phyloP scores from a whole-genome alignment of 2,888 invertebrate species.

The Polydrusus pterygomalis region DNA sequence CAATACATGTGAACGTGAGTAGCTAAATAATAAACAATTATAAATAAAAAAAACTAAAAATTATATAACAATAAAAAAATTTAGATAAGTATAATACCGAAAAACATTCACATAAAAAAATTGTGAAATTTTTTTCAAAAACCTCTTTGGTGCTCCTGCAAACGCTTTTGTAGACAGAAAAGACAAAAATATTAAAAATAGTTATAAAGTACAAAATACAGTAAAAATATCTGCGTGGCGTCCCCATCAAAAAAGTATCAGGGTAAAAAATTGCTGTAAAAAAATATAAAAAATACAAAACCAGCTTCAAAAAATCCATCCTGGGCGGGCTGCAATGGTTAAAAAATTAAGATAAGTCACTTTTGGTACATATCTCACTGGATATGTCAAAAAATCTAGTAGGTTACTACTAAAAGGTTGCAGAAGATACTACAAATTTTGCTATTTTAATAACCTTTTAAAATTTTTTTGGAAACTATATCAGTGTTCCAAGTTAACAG shows the following conservation, averaged over 20 bases:
- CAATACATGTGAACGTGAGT: constrained; percentile 85
- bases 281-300: constrained; percentile 63
- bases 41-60: constrained; percentile 56
- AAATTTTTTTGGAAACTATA: too few relatives aligned
- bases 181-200: constrained; percentile 64
- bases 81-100: constrained; percentile 62
- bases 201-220: constrained; percentile 46
- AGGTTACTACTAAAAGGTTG: constrained; percentile 17
- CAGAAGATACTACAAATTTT: constrained; percentile 25
- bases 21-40: constrained; percentile 71
- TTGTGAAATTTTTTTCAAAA: constrained; percentile 63
- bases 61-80: constrained; percentile 57
- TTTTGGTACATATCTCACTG: constrained; percentile 68
- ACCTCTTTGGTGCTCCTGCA: constrained; percentile 72
- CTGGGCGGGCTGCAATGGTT: constrained; percentile 72
- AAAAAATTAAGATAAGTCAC: constrained; percentile 69
- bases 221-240: constrained; percentile 47
- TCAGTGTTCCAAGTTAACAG: too few relatives aligned
- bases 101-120: constrained; percentile 63
- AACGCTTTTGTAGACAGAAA: constrained; percentile 74
- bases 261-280: constrained; percentile 67
- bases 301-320: constrained; percentile 68
- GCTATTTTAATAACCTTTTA: not conserved
- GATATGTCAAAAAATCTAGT: constrained; percentile 70
- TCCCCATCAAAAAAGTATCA: constrained; percentile 58